Evolutionary conservation across 2,797 vertebrate species (phyloP).

Genomic region (Hoplostethus atlanticus): DNA sequence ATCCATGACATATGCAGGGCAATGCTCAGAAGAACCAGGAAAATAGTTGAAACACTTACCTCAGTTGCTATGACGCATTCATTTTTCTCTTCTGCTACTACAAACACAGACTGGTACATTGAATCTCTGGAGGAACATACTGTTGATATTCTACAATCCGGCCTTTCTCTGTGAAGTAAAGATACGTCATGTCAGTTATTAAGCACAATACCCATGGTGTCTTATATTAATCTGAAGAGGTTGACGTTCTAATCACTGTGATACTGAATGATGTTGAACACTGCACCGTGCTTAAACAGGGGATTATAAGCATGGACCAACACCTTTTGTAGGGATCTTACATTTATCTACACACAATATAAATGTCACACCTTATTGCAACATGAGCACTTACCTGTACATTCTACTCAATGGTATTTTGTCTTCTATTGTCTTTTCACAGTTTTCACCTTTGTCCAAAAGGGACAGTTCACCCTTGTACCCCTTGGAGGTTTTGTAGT

Average conservation of each 20-base stretch:
- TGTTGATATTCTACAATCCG: slow-evolving; percentile 97
- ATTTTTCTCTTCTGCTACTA: slow-evolving; percentile 96
- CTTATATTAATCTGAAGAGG: background rate
- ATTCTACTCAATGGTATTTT: slow-evolving; percentile 91
- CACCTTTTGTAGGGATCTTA: background rate
- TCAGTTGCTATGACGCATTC: slow-evolving; percentile 99
- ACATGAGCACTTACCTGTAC: slow-evolving; percentile 89
- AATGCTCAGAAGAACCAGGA: background rate
- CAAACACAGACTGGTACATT: slow-evolving; percentile 96
- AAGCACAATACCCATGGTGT: slow-evolving; percentile 7
- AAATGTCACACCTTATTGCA: background rate
- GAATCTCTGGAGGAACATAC: slow-evolving; percentile 96
- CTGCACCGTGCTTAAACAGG: no score
- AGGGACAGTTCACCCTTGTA: slow-evolving; percentile 88
- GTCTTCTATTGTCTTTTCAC: slow-evolving; percentile 93
- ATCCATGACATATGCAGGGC: background rate
- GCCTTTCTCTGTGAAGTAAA: slow-evolving; percentile 89
- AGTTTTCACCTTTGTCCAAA: slow-evolving; percentile 92
- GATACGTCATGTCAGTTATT: slow-evolving; percentile 32
- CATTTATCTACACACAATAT: background rate
- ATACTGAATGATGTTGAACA: background rate
- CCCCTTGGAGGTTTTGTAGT: slow-evolving; percentile 90
- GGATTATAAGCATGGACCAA: no score
- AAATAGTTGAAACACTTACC: slow-evolving; percentile 82
- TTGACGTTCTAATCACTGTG: background rate